Conservation (phyloP, 2,113 vertebrate genomes). For the Serilophus lunatus region DNA sequence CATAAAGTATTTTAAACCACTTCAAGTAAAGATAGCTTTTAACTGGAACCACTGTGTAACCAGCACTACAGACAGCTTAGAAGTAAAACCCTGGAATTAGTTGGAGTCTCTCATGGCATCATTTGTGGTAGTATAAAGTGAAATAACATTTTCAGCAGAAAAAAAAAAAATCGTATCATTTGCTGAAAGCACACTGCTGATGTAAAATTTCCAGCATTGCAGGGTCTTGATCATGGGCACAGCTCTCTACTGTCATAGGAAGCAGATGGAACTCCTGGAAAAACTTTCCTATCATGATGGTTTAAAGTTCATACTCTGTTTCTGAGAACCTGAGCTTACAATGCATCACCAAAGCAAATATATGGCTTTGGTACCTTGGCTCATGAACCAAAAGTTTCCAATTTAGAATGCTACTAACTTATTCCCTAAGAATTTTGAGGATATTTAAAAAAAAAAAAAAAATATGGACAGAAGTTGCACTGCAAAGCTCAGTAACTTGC, state of each 20-base stretch:
- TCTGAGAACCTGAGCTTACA: background rate
- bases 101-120: background rate
- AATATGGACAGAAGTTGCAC: no score
- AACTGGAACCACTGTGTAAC: background rate
- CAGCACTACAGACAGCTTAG: background rate
- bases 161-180: rapidly evolving
- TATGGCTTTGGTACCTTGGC: background rate
- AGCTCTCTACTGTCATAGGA: background rate
- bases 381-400: rapidly evolving
- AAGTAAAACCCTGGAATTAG: background rate
- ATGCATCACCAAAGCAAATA: rapidly evolving
- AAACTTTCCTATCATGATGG: background rate
- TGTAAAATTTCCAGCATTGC: background rate
- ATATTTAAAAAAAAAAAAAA: background rate
- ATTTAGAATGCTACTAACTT: background rate
- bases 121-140: background rate
- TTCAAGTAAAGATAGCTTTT: background rate
- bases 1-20: background rate
- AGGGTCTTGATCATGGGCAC: background rate
- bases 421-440: no score
- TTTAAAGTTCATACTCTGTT: rapidly evolving
- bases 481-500: background rate
- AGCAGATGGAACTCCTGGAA: background rate
- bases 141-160: background rate
- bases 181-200: background rate